phyloP scores from a whole-genome alignment of 2,888 invertebrate species.

The Cactoblastis cactorum region DNA sequence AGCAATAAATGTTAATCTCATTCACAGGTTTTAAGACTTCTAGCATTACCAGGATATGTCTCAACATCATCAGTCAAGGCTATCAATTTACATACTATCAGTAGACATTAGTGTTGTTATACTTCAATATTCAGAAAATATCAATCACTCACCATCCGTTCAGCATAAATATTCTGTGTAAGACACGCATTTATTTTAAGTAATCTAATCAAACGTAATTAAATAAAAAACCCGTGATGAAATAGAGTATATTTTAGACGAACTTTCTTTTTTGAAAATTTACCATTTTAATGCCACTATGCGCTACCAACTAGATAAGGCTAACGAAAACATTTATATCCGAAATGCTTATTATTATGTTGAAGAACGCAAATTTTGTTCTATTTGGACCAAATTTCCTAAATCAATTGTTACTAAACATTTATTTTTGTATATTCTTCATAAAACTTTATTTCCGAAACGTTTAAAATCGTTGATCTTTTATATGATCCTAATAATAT shows the following conservation, averaged over 20 bases:
- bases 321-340: conserved; percentile 48
- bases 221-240: conserved; percentile 34
- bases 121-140: conserved; percentile 46
- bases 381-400: conserved; percentile 57
- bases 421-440: conserved; percentile 40
- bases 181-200: conserved; percentile 49
- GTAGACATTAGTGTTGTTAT: conserved; percentile 49
- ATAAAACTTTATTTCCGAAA: conserved; percentile 31
- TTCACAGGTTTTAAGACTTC: conserved; percentile 26
- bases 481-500: conserved; percentile 41
- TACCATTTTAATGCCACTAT: conserved; percentile 52
- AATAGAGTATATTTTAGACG: conserved; percentile 69
- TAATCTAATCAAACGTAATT: conserved; percentile 27
- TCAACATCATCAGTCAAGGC: conserved; percentile 21
- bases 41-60: conserved; percentile 18
- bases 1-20: not conserved
- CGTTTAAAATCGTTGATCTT: conserved; percentile 46
- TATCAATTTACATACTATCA: conserved; percentile 20
- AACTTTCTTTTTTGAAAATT: conserved; percentile 61
- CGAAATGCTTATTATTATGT: conserved; percentile 34
- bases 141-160: conserved; percentile 38
- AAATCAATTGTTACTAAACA: conserved; percentile 34
- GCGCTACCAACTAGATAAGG: conserved; percentile 57
- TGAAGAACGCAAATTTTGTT: conserved; percentile 32
- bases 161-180: conserved; percentile 38